A percentile compares a stretch with the other conserved stretches of the same genome.
phyloP scores from a whole-genome alignment of 2,113 vertebrate genomes.

The Oryzias curvinotus region DNA sequence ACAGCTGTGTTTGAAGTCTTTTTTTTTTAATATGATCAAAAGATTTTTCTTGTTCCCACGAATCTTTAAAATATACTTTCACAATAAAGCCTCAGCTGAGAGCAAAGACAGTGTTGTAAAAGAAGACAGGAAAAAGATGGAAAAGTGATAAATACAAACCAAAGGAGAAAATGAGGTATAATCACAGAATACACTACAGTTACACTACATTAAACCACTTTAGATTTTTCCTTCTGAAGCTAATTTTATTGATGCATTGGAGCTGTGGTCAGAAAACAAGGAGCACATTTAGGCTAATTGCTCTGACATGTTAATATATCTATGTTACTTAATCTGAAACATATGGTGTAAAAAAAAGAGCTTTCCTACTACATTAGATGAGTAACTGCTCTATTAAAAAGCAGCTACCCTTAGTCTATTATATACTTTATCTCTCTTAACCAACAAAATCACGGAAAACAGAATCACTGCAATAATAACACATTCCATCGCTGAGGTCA shows the following conservation, averaged over 20 bases:
- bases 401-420: constrained; percentile 18
- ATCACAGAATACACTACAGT: constrained; percentile 39
- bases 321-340: constrained; percentile 47
- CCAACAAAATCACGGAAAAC: constrained; percentile 53
- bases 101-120: constrained; percentile 41
- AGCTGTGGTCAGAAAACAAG: constrained; percentile 41
- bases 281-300: constrained; percentile 52
- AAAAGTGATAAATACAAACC: constrained; percentile 56
- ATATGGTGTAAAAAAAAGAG: constrained; percentile 21
- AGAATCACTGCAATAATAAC: constrained; percentile 59
- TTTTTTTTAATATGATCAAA: constrained; percentile 27
- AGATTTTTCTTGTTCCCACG: not conserved
- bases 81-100: constrained; percentile 21
- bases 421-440: constrained; percentile 37
- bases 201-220: constrained; percentile 51
- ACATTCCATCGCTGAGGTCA: constrained; percentile 38
- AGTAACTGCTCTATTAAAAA: constrained; percentile 36
- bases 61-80: constrained; percentile 32
- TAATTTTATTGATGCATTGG: constrained; percentile 34
- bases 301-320: constrained; percentile 44
- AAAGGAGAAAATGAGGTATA: constrained; percentile 39
- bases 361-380: constrained; percentile 27
- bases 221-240: constrained; percentile 27
- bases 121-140: constrained; percentile 20
- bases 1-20: constrained; percentile 34